Percentiles rank a stretch among this genome's conserved stretches.
These are phyloP conservation scores for Synanthedon myopaeformis DNA, from an alignment of 2,888 invertebrate genomes.

Conservation along the genomic window DNA sequence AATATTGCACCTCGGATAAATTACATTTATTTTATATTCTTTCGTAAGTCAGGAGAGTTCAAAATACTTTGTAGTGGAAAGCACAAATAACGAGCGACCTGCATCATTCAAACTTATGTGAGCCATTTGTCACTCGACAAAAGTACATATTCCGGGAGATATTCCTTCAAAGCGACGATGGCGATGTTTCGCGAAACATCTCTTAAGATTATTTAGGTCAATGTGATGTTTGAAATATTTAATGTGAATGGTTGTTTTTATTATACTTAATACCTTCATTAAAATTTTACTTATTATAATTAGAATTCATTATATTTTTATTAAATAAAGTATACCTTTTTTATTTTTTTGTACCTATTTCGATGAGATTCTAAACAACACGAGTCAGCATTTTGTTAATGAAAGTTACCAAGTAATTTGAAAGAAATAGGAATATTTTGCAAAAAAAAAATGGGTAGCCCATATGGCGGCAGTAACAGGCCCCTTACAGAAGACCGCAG, in stretches of 20 bases:
- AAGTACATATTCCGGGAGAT: conserved; percentile 11
- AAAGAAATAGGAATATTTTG: background rate
- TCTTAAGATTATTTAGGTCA: too few relatives aligned
- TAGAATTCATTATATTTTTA: too few relatives aligned
- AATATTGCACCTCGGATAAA: background rate
- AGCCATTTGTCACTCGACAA: conserved; percentile 36
- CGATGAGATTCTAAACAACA: too few relatives aligned
- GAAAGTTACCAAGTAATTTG: background rate
- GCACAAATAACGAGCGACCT: conserved; percentile 30
- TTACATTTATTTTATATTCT: background rate
- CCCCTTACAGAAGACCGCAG: too few relatives aligned
- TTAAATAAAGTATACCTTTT: too few relatives aligned
- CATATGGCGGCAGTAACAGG: too few relatives aligned
- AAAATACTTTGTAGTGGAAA: conserved; percentile 18
- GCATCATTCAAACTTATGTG: conserved; percentile 31
- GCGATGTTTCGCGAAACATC: conserved; percentile 2
- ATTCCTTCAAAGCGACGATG: conserved; percentile 10
- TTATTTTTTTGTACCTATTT: too few relatives aligned
- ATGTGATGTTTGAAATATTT: too few relatives aligned
- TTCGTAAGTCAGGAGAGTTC: conserved; percentile 5
- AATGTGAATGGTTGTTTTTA: too few relatives aligned
- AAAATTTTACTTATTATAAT: too few relatives aligned
- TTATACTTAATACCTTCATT: too few relatives aligned
- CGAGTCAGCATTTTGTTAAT: too few relatives aligned
- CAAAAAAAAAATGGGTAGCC: background rate